phyloP scores from a whole-genome alignment of 1,140 invertebrate genomes.

The Neelides sp. region DNA sequence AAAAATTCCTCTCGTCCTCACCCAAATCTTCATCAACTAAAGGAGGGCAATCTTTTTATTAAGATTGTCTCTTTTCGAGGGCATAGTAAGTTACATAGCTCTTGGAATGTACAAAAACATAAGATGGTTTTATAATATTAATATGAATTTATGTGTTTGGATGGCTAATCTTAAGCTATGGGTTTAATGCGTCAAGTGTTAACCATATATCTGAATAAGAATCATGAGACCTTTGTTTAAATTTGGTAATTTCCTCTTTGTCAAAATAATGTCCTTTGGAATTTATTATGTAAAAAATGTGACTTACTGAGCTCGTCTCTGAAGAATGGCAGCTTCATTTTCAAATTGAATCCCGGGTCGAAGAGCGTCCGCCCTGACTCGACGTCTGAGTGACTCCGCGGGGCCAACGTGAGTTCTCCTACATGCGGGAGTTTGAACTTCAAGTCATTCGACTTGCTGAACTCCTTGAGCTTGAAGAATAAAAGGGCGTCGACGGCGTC shows the following conservation, averaged over 20 bases:
- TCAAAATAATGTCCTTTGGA: not conserved
- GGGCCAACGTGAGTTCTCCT: conserved; percentile 9
- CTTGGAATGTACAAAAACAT: too few species aligned
- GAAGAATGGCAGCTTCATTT: conserved; percentile 31
- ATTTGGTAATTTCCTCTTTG: not conserved
- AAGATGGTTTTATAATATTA: too few species aligned
- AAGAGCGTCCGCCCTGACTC: conserved; percentile 14
- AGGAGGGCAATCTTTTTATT: too few species aligned
- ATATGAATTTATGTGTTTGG: too few species aligned
- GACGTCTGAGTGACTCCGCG: conserved; percentile 7
- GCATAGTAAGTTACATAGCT: too few species aligned
- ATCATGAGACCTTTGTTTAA: not conserved
- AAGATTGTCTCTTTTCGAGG: too few species aligned
- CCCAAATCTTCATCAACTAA: too few species aligned
- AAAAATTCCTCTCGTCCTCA: too few species aligned
- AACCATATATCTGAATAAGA: not conserved
- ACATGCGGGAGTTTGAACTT: conserved; percentile 17
- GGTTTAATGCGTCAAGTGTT: not conserved
- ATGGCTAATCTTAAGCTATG: too few species aligned
- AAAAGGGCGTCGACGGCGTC: conserved; percentile 18
- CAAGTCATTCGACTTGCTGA: conserved; percentile 18
- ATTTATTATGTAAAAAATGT: not conserved
- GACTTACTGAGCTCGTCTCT: conserved; percentile 31
- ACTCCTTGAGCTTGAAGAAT: conserved; percentile 25
- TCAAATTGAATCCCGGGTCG: conserved; percentile 31